A percentile compares a stretch with the other conserved stretches of the same genome.
Evolutionary conservation across 2,113 vertebrate species (phyloP).

Genomic region (Meleagris gallopavo): DNA sequence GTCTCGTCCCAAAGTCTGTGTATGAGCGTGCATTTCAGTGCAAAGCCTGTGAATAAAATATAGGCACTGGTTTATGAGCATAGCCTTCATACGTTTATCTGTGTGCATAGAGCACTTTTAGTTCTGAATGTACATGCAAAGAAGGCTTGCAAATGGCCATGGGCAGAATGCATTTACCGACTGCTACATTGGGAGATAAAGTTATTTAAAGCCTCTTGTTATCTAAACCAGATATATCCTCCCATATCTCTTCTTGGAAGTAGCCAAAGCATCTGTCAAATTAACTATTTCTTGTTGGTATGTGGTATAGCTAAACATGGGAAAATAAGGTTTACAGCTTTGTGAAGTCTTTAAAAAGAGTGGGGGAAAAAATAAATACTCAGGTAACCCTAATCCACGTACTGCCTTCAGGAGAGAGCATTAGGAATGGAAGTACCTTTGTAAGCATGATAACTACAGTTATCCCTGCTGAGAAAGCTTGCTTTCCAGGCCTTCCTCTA

Average conservation of each 20-base stretch:
- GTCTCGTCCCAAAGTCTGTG: neutral
- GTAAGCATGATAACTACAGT: neutral
- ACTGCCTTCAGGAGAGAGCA: neutral
- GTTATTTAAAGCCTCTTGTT: neutral
- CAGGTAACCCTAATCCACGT: rapidly evolving
- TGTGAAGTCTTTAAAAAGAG: neutral
- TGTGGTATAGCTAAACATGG: rapidly evolving
- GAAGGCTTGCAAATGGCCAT: rapidly evolving
- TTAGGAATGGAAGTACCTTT: neutral
- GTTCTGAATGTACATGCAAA: rapidly evolving
- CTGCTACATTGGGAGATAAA: rapidly evolving
- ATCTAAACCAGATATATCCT: neutral
- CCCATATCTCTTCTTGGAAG: neutral
- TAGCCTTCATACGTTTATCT: rapidly evolving
- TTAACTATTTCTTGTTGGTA: neutral
- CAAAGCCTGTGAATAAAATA: neutral
- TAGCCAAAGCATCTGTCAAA: neutral
- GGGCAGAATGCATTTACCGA: rapidly evolving
- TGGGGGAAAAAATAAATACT: neutral
- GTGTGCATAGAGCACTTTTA: neutral
- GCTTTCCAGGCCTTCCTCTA: neutral
- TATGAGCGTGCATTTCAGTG: neutral
- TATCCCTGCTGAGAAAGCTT: neutral
- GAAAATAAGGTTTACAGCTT: neutral
- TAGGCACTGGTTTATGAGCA: rapidly evolving